Base-by-base conservation (phyloP, 1,140 invertebrate species). In the Nylanderia fulva region DNA sequence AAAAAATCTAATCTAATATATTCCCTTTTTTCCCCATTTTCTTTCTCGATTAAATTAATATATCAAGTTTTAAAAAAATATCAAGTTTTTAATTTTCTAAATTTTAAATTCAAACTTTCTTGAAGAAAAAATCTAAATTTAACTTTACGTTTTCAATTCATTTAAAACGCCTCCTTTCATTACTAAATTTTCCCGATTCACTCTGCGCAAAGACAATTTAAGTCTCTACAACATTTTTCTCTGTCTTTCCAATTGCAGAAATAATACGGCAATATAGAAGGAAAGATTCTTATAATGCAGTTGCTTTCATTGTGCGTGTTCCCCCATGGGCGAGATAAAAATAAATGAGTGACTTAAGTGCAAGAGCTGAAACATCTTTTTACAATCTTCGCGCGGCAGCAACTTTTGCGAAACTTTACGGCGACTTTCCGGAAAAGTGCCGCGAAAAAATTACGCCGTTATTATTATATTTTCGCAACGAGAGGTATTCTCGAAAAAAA, bases 321-420 rank as follows among this genome's bases (percentile, higher is more conserved):
- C 36, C 24, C 24, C 29, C 29, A 33, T 3, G 63, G 56, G 39
- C 72, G 24, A 75, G 5, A 63, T 76, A 76, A 63, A 76, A 76
- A 42, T 63, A 63, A 75, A 76, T 63, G 24, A 75, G 60, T 63
- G 56, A 63, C 74, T 63, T 63, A 42, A 63, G 21, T 45, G 56
- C 74, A n/a, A 76, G 15, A 11, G 36, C 56, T 24, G 52, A 58
- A 39, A 39, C 13, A 60, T 29, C 60, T 39, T 61, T 75, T 75
- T 42, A 63, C 39, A 63, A 76, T 63, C 56, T n/a, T 63, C 11
- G 36, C 24, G 74, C 24, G 72, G 39, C 36, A 33, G n/a, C n/a
- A 13, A 63, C 36, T 61, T 63, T n/a, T 15, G 52, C 24, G 18
- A 11, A 42, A 76, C 27, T 76, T 63, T n/a, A 18, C 33, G 15